Evolutionary conservation across 30 jellyfish, hydroid and myxozoan species (phyloP), one percentile per base, ranked within the genome.

Genomic region (Sanderia malayensis): DNA sequence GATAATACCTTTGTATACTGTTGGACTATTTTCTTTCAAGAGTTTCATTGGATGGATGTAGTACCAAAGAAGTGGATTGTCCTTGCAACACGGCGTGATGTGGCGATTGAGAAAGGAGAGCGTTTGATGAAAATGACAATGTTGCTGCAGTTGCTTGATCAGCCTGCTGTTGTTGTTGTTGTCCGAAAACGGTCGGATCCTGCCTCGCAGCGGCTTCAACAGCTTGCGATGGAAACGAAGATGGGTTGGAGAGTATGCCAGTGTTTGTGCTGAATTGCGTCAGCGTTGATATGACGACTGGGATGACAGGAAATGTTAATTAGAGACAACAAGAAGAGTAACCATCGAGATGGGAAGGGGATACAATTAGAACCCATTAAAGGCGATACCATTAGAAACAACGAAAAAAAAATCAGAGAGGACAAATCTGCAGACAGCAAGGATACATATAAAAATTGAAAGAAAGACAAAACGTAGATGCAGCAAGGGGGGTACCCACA

Each of bases 251-350:
- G 20, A 82, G 86, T 0, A 82, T 70, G 19, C 82, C 70, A 17
- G 94, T 70, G 59, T 71, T 67, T 10, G 80, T 82, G 82, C 94
- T 60, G 66, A 82, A 67, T 64, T 82, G 86, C 10, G 86, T 77
- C 52, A 82, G 64, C 20, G 94, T 46, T 19, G 82, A 66, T 7
- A 71, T 67, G 24, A 82, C 86, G 46, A 75, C 94, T 82, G 47
- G 44, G 68, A 72, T 2, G 55, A 17, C 1, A 3, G 2, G 20
- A 19, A 58, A n/a, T n/a, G n/a, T n/a, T n/a, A n/a, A n/a, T n/a
- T n/a, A n/a, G n/a, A n/a, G n/a, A n/a, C n/a, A n/a, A n/a, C n/a
- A n/a, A n/a, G n/a, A n/a, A n/a, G n/a, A n/a, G n/a, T n/a, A n/a
- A n/a, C n/a, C n/a, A n/a, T n/a, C n/a, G n/a, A n/a, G n/a, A n/a